phyloP scores from a whole-genome alignment of 2,888 invertebrate species.

The Amitus sp. region DNA sequence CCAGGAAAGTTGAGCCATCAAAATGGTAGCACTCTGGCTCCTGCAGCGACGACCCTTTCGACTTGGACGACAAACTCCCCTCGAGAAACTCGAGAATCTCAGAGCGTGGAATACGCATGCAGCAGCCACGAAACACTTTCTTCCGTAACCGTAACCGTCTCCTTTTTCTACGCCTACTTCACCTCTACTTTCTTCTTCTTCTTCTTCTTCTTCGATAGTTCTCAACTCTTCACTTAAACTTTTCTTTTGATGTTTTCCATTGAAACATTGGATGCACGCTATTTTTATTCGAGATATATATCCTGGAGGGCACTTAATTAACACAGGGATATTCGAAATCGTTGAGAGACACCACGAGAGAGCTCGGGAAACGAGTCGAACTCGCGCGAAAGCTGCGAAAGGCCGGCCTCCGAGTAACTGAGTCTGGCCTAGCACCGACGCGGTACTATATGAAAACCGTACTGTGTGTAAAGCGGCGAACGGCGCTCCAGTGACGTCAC shows the following conservation, averaged over 20 bases:
- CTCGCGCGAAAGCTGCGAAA: conserved; percentile 49
- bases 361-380: conserved; percentile 21
- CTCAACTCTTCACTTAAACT: background rate
- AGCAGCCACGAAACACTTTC: conserved; percentile 40
- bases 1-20: conserved; percentile 6
- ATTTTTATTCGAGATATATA: too few species aligned
- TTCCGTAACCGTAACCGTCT: conserved; percentile 12
- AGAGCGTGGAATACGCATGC: conserved; percentile 58
- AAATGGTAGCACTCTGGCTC: too few species aligned
- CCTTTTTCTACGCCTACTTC: too few species aligned
- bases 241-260: background rate
- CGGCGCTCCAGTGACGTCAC: conserved; percentile 60
- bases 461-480: conserved; percentile 62
- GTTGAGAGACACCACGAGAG: background rate
- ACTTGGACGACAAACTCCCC: conserved; percentile 50
- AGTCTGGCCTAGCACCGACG: conserved; percentile 60
- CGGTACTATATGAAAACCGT: conserved; percentile 65
- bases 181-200: too few species aligned
- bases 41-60: conserved; percentile 47
- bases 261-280: too few species aligned
- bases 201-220: too few species aligned
- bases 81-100: conserved; percentile 54
- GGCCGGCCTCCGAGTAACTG: conserved; percentile 64
- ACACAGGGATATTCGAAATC: too few species aligned
- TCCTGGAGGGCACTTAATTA: too few species aligned